phyloP scores from a whole-genome alignment of 2,888 invertebrate species.

The Lithophane semibrunnea region DNA sequence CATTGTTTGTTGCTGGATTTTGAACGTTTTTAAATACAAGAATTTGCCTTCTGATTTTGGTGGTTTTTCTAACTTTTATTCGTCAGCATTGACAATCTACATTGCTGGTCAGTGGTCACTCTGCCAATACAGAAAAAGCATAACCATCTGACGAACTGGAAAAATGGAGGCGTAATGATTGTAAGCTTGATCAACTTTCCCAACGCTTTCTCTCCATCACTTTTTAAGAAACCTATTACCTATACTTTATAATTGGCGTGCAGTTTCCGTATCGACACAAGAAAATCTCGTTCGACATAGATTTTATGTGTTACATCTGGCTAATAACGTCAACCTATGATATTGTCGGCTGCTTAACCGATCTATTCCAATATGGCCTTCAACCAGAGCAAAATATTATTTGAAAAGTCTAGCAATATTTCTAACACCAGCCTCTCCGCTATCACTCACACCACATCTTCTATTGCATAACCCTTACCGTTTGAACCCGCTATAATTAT shows the following conservation, averaged over 20 bases:
- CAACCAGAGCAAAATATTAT: not conserved
- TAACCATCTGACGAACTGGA: not conserved
- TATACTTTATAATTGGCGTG: too few species aligned
- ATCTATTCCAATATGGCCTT: not conserved
- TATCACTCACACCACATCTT: slow-evolving; percentile 58
- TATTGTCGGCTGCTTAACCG: not conserved
- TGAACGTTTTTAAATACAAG: not conserved
- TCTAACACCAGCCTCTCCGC: slow-evolving; percentile 43
- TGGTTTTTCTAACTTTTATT: not conserved
- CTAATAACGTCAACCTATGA: not conserved
- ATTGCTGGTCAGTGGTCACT: too few species aligned
- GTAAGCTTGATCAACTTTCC: not conserved
- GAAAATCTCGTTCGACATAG: not conserved
- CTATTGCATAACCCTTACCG: slow-evolving; percentile 74
- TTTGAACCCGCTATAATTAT: slow-evolving; percentile 77
- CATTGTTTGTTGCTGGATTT: not conserved
- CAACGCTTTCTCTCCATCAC: not conserved
- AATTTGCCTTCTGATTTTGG: too few species aligned
- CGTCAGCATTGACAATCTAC: not conserved
- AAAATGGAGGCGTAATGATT: not conserved
- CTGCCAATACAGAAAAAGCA: not conserved
- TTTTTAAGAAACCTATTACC: not conserved
- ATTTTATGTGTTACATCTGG: not conserved
- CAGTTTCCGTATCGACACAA: not conserved
- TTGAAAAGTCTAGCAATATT: not conserved